Evolutionary conservation across 2,113 vertebrate species (phyloP), one percentile per base, ranked within the genome.

Genomic region (Amia ocellicauda): DNA sequence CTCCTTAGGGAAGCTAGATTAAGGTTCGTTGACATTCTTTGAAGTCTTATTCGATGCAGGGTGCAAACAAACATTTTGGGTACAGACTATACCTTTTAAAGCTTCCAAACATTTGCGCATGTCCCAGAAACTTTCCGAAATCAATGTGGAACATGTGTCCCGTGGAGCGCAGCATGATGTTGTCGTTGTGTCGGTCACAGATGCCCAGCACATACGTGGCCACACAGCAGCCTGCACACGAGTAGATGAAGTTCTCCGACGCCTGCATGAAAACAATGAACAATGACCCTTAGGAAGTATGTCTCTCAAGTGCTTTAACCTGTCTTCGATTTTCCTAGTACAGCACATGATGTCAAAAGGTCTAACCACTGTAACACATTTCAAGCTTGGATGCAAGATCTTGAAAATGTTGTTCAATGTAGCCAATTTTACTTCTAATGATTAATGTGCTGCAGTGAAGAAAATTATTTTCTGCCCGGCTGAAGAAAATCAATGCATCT

Each of bases 111-210:
- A 98, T 99, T 69, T 99, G 97, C 0, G 97, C 95, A 43, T 99
- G 97, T 54, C 97, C 97, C 75, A 99, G 61, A 80, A 99, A 99
- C 72, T 98, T 99, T 27, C 97, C 96, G 0, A 99, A 99, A 82
- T 99, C 97, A 16, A 99, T 99, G 79, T 99, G 97, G 82, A 99
- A 99, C 96, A 98, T 99, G 70, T 99, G 97, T 29, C 96, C 97
- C 0, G 93, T 96, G 84, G 91, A 94, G 69, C 96, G 91, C 54
- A 99, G 91, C 97, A 99, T 99, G 65, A 99, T 99, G 76, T 99
- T 99, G 74, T 99, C 97, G 3, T 99, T 99, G 74, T 99, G 96
- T 4, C 96, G 94, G 69, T 99, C 96, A 63, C 96, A 99, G 80
- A 99, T 99, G 16, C 97, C 97, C 74, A 99, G 80, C 0, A 99